Evolutionary conservation across 1,140 invertebrate genomes (phyloP).

Genomic region (Eriocheir sinensis): DNA sequence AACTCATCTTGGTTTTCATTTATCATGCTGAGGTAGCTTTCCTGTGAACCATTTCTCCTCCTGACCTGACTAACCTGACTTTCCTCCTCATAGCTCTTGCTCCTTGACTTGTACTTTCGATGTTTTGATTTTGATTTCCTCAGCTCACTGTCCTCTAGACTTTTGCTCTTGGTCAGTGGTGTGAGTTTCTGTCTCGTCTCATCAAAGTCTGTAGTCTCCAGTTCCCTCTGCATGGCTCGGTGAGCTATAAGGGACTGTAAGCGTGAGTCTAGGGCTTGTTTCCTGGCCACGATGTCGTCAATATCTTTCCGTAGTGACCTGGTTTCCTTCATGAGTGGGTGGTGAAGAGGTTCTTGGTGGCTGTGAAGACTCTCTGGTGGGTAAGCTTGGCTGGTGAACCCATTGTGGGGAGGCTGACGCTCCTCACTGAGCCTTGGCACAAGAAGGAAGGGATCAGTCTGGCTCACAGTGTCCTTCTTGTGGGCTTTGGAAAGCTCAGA

Average conservation of each 20-base stretch:
- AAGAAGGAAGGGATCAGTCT: conserved; percentile 38
- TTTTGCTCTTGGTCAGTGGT: conserved; percentile 51
- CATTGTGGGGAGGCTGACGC: background rate
- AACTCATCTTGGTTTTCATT: conserved; percentile 73
- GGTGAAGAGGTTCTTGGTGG: conserved; percentile 49
- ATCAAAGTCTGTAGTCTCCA: background rate
- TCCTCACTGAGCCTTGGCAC: background rate
- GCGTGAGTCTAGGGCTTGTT: conserved; percentile 62
- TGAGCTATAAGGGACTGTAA: conserved; percentile 73
- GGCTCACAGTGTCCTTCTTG: conserved; percentile 39
- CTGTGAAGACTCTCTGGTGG: conserved; percentile 38
- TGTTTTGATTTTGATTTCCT: conserved; percentile 37
- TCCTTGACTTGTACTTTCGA: conserved; percentile 63
- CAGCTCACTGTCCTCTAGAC: conserved; percentile 60
- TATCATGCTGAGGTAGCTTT: conserved; percentile 68
- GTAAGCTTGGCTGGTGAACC: background rate
- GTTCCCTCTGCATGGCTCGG: conserved; percentile 61
- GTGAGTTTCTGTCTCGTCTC: background rate
- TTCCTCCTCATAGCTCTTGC: conserved; percentile 68
- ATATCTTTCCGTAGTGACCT: conserved; percentile 70
- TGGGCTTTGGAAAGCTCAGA: background rate
- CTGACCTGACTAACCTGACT: background rate
- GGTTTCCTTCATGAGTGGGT: conserved; percentile 70
- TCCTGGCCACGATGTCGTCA: conserved; percentile 68
- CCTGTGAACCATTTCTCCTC: conserved; percentile 29